These are phyloP conservation scores for Pterocles orientalis DNA, from an alignment of 2,113 vertebrate species.

Conservation along the genomic window DNA sequence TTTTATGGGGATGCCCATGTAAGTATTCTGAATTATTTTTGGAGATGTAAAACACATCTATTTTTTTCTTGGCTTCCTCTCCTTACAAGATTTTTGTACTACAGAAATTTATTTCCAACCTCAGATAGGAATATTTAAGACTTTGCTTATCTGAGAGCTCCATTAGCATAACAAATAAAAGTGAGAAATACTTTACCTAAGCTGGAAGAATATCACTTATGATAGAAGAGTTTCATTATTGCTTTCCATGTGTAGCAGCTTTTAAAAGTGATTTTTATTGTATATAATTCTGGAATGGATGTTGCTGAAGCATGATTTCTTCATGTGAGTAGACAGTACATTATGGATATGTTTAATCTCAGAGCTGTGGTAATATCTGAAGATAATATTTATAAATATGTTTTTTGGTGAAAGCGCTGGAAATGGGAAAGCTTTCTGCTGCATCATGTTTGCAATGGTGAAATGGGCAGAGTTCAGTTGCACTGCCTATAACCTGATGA, in stretches of 20 bases:
- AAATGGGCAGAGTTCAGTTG: not conserved
- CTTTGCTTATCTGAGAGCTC: not conserved
- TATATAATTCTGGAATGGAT: not conserved
- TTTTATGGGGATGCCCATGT: not conserved
- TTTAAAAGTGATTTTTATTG: not conserved
- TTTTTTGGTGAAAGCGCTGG: not conserved
- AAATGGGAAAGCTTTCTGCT: not conserved
- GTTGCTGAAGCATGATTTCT: not conserved
- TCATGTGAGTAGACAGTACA: not conserved
- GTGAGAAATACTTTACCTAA: not conserved
- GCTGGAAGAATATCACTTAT: not conserved
- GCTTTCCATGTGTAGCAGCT: not conserved
- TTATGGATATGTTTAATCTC: not conserved
- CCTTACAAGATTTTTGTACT: not conserved
- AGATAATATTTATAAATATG: not conserved
- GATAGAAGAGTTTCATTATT: not conserved
- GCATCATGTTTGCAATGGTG: not conserved
- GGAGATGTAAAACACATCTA: not conserved
- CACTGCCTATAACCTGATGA: not conserved
- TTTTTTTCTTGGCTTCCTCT: not conserved
- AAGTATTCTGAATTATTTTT: not conserved
- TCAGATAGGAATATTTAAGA: not conserved
- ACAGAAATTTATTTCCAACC: not conserved
- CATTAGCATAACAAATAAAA: not conserved
- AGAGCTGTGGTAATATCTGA: not conserved